phyloP scores from a whole-genome alignment of 2,113 vertebrate genomes.

The Oncorhynchus gorbuscha region DNA sequence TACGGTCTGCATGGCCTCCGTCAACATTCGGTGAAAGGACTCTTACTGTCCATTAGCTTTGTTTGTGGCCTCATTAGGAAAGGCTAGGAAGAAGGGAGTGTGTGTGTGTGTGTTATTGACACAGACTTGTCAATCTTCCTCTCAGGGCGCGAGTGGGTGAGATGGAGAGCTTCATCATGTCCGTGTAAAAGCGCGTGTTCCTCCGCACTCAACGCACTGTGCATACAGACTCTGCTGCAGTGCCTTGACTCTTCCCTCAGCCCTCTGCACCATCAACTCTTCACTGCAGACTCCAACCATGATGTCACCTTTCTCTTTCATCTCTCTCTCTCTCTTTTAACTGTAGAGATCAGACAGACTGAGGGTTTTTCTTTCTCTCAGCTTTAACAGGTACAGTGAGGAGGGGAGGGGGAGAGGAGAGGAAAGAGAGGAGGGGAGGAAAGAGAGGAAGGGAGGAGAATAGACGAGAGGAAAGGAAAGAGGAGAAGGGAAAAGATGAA shows the following conservation, averaged over 20 bases:
- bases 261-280: slow-evolving; percentile 36
- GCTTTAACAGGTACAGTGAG: not conserved
- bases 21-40: slow-evolving; percentile 30
- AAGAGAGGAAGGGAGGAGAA: not conserved
- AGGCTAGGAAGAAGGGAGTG: not conserved
- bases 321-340: slow-evolving; percentile 23
- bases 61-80: slow-evolving; percentile 35
- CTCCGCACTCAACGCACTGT: slow-evolving; percentile 12
- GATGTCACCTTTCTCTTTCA: slow-evolving; percentile 61
- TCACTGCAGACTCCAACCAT: slow-evolving; percentile 54
- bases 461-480: not conserved
- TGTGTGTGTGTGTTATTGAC: not conserved
- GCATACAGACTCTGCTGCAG: slow-evolving; percentile 51
- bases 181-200: not conserved
- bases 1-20: not conserved
- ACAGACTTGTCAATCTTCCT: not conserved
- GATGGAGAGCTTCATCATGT: not conserved
- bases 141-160: not conserved
- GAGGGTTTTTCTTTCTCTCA: not conserved
- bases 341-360: not conserved
- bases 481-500: not conserved
- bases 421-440: not conserved
- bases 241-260: slow-evolving; percentile 31
- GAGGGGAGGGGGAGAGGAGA: not conserved
- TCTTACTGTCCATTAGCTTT: slow-evolving; percentile 37